phyloP scores from a whole-genome alignment of 2,113 vertebrate genomes.

The Epinephelus fuscoguttatus region DNA sequence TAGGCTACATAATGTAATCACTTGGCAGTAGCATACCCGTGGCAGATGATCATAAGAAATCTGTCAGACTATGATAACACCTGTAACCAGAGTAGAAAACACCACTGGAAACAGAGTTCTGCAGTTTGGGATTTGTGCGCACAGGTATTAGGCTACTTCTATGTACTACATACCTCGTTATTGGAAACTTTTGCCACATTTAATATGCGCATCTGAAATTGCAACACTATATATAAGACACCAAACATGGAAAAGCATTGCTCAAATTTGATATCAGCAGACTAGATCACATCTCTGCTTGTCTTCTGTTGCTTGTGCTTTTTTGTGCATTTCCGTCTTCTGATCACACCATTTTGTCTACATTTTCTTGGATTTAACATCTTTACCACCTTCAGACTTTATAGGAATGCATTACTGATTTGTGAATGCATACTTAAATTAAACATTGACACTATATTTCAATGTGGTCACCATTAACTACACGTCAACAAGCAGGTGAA shows the following conservation, averaged over 20 bases:
- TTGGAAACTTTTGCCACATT: no score
- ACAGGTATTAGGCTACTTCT: no score
- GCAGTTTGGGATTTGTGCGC: no score
- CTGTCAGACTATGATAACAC: no score
- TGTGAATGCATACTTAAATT: not conserved
- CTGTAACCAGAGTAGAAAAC: no score
- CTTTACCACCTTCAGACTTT: not conserved
- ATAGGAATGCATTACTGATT: conserved; percentile 7
- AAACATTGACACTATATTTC: not conserved
- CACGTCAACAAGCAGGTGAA: not conserved
- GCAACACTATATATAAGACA: no score
- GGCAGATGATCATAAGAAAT: no score
- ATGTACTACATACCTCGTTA: no score
- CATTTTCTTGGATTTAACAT: not conserved
- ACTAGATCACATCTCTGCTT: not conserved
- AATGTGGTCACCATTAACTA: not conserved
- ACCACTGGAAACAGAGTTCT: no score
- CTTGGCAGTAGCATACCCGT: no score
- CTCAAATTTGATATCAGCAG: not conserved
- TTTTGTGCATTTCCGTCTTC: not conserved
- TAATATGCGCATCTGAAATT: no score
- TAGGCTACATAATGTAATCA: no score
- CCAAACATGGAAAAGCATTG: not conserved
- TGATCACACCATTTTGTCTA: not conserved
- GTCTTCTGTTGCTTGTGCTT: not conserved